Conservation (phyloP, 2,888 invertebrate species). For the Pediacus dermestoides region DNA sequence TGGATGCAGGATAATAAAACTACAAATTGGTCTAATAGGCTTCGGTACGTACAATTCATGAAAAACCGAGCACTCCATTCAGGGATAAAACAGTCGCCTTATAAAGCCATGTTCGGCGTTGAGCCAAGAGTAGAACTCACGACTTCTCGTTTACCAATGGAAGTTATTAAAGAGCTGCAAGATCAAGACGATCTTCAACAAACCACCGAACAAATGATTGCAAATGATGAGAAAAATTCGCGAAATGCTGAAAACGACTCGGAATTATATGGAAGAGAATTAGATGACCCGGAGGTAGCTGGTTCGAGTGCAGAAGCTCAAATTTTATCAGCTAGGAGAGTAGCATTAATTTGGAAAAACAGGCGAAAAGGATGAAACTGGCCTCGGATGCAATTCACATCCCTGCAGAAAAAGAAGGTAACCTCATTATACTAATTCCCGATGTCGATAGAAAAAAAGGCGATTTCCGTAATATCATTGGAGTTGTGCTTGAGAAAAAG, state of each 20-base stretch:
- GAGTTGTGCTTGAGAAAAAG: slow-evolving; percentile 24
- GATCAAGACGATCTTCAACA: slow-evolving; percentile 21
- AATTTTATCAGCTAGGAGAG: slow-evolving; percentile 13
- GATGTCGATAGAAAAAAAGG: slow-evolving; percentile 27
- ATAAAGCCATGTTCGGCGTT: slow-evolving; percentile 32
- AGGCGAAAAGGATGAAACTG: slow-evolving; percentile 22
- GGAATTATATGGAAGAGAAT: slow-evolving; percentile 7
- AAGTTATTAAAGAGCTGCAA: slow-evolving; percentile 17
- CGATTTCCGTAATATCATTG: slow-evolving; percentile 27
- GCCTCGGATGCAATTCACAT: slow-evolving; percentile 19
- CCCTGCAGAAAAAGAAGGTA: slow-evolving; percentile 23
- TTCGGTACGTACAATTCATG: slow-evolving; percentile 44
- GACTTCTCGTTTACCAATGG: slow-evolving; percentile 20
- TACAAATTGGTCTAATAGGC: slow-evolving; percentile 44
- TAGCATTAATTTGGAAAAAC: slow-evolving; percentile 18
- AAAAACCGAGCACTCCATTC: slow-evolving; percentile 44
- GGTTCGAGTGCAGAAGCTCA: slow-evolving; percentile 1
- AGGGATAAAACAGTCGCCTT: slow-evolving; percentile 35
- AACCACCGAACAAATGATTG: slow-evolving; percentile 5
- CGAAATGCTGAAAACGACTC: not conserved
- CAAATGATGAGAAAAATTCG: slow-evolving; percentile 5
- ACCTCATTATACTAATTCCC: slow-evolving; percentile 27
- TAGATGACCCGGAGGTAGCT: slow-evolving; percentile 2
- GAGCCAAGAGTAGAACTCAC: slow-evolving; percentile 21
- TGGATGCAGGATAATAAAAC: slow-evolving; percentile 43